Evolutionary conservation across 2,888 invertebrate genomes (phyloP).

Genomic region (Fabriciana adippe): DNA sequence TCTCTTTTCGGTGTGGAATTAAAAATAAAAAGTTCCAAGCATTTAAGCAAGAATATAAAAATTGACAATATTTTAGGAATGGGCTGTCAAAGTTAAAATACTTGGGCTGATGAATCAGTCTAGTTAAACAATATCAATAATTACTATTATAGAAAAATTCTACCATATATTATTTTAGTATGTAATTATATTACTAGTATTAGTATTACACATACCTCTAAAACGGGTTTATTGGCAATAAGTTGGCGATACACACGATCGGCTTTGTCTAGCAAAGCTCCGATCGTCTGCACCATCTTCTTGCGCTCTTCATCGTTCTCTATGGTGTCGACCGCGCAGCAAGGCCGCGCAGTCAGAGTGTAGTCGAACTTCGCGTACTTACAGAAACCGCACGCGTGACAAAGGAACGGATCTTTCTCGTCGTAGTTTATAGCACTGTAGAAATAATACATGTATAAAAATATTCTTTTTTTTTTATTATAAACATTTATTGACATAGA

Average conservation of each 20-base stretch:
- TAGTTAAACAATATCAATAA: not conserved
- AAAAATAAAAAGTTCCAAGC: too few relatives aligned
- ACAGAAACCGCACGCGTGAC: conserved; percentile 99
- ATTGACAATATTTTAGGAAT: too few relatives aligned
- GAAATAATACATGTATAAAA: conserved; percentile 1
- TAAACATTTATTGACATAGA: not conserved
- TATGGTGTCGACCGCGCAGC: conserved; percentile 98
- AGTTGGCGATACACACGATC: conserved; percentile 96
- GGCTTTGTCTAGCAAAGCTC: conserved; percentile 95
- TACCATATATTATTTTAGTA: not conserved
- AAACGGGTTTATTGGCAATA: conserved; percentile 92
- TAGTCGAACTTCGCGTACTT: conserved; percentile 99
- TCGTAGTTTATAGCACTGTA: conserved; percentile 97
- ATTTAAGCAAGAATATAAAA: too few relatives aligned
- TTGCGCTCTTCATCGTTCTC: conserved; percentile 98
- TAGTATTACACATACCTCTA: conserved; percentile 83
- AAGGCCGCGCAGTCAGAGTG: conserved; percentile 93
- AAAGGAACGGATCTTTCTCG: conserved; percentile 99
- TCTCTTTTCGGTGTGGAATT: too few relatives aligned
- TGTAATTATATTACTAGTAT: too few relatives aligned
- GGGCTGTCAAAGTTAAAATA: too few relatives aligned
- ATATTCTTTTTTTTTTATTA: not conserved
- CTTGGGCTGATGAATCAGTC: too few relatives aligned
- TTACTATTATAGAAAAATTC: not conserved
- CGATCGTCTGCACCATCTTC: conserved; percentile 96